phyloP scores from a whole-genome alignment of 2,113 vertebrate genomes.

The Halichoeres trimaculatus region DNA sequence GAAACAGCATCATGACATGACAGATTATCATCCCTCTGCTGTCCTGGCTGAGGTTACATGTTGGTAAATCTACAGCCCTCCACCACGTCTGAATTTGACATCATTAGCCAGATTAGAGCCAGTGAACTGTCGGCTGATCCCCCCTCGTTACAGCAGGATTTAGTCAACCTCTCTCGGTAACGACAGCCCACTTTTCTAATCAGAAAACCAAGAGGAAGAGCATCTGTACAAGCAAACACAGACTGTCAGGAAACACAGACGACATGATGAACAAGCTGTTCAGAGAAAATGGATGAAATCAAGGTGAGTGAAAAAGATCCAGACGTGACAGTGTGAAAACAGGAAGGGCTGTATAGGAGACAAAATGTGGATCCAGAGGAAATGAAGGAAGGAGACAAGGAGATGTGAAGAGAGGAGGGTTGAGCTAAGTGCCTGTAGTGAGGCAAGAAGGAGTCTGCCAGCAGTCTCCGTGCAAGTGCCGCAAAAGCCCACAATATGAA shows the following conservation, averaged over 20 bases:
- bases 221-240: conserved; percentile 54
- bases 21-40: conserved; percentile 34
- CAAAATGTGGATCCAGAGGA: conserved; percentile 23
- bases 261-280: conserved; percentile 40
- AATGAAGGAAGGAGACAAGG: conserved; percentile 24
- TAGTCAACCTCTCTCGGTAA: conserved; percentile 57
- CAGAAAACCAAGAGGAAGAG: conserved; percentile 57
- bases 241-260: conserved; percentile 55
- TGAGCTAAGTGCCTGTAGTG: conserved; percentile 59
- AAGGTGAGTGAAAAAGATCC: conserved; percentile 27
- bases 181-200: conserved; percentile 66
- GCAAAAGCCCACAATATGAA: conserved; percentile 65
- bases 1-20: conserved; percentile 23
- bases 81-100: conserved; percentile 62
- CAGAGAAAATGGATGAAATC: conserved; percentile 24
- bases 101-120: conserved; percentile 73
- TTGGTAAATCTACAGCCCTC: conserved; percentile 47
- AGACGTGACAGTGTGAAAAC: not conserved
- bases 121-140: conserved; percentile 54
- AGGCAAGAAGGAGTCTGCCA: conserved; percentile 62
- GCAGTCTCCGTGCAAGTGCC: conserved; percentile 62
- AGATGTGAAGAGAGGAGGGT: conserved; percentile 61
- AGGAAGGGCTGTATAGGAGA: conserved; percentile 3
- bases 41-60: conserved; percentile 40
- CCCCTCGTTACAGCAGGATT: conserved; percentile 57